phyloP scores from a whole-genome alignment of 1,140 invertebrate species.

The Drosophila nikananu region DNA sequence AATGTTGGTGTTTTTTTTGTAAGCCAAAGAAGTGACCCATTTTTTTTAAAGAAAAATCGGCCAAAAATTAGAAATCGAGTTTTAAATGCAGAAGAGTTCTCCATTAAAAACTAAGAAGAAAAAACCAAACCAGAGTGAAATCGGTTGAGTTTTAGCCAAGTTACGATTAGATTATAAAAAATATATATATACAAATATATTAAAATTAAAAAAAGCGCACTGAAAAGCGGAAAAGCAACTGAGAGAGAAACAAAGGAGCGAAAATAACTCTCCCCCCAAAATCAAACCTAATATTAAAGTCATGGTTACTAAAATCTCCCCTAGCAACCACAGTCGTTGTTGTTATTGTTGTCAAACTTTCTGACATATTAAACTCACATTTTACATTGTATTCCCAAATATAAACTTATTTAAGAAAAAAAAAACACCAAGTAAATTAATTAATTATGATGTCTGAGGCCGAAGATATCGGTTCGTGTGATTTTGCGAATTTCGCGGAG shows the following conservation, averaged over 20 bases:
- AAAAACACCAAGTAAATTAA: not conserved
- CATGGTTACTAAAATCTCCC: not conserved
- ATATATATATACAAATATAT: too few relatives aligned
- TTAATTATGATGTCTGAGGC: constrained; percentile 20
- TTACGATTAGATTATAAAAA: too few relatives aligned
- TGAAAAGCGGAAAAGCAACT: not conserved
- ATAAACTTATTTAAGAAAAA: not conserved
- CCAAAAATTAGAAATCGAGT: too few relatives aligned
- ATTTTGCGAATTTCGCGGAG: constrained; percentile 48
- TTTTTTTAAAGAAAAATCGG: too few relatives aligned
- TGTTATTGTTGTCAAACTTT: constrained; percentile 8
- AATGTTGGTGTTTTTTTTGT: too few relatives aligned
- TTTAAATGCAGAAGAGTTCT: too few relatives aligned
- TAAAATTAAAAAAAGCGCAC: not conserved
- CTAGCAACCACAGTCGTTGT: not conserved
- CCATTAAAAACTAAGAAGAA: too few relatives aligned
- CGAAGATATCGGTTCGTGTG: constrained; percentile 54
- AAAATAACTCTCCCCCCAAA: constrained; percentile 1
- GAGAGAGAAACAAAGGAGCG: not conserved
- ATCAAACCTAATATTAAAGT: not conserved
- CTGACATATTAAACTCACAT: not conserved
- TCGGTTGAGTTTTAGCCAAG: too few relatives aligned
- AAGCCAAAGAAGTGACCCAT: too few relatives aligned
- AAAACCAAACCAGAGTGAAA: too few relatives aligned
- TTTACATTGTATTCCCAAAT: not conserved